Evolutionary conservation across 1,140 invertebrate species (phyloP).

Genomic region (Vollenhovia emeryi): DNA sequence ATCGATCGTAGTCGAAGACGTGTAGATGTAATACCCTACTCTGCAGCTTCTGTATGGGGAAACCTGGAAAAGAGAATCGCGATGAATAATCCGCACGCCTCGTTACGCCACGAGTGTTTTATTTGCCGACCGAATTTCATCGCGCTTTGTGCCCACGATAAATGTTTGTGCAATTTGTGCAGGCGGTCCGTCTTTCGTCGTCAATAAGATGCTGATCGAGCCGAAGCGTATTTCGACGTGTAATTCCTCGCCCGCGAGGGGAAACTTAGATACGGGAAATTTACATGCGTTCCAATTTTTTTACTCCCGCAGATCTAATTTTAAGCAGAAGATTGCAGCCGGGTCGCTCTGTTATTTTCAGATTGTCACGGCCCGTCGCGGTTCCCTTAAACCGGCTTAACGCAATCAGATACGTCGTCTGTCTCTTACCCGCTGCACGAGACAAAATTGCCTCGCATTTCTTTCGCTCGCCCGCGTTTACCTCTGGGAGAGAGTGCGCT

Average conservation of each 20-base stretch:
- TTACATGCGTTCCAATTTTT: background rate
- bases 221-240: background rate
- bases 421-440: background rate
- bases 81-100: background rate
- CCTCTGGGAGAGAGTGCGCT: background rate
- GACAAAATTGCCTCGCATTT: background rate
- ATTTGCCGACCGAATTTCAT: background rate
- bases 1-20: slow-evolving; percentile 98
- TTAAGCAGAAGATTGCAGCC: slow-evolving; percentile 4
- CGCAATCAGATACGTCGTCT: background rate
- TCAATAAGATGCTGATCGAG: background rate
- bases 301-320: background rate
- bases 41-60: slow-evolving; percentile 96
- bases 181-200: background rate
- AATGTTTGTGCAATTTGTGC: background rate
- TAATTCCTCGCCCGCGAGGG: background rate
- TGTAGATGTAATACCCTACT: slow-evolving; percentile 96
- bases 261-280: background rate
- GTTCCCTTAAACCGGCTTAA: slow-evolving; percentile 3
- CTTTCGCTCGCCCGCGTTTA: background rate
- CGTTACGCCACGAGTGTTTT: background rate
- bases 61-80: slow-evolving; percentile 86
- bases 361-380: background rate
- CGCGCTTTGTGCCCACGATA: background rate
- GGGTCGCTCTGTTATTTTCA: slow-evolving; percentile 3